Conservation (phyloP, 2,888 invertebrate species). For the Mythimna lalbum region DNA sequence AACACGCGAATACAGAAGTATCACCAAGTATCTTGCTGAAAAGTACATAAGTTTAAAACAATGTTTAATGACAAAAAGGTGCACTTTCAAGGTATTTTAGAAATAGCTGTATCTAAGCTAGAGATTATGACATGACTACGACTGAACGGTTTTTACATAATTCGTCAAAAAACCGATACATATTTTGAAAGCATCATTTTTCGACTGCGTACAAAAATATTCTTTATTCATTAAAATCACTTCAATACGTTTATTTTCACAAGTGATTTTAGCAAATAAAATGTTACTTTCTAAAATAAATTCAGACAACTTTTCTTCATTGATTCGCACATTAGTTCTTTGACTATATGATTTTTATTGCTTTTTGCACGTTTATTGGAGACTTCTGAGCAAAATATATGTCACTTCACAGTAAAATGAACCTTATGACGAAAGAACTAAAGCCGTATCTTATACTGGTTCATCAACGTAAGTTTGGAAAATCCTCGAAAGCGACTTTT, state of each 20-base stretch:
- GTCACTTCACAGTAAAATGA: conserved; percentile 29
- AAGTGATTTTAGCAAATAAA: conserved; percentile 48
- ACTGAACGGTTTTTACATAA: conserved; percentile 24
- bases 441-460: not conserved
- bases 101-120: conserved; percentile 42
- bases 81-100: conserved; percentile 18
- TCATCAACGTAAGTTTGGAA: not conserved
- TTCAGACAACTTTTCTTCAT: conserved; percentile 10
- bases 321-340: conserved; percentile 28
- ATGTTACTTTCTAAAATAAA: conserved; percentile 28
- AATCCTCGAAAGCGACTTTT: not conserved
- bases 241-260: conserved; percentile 3
- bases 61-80: conserved; percentile 24
- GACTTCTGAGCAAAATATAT: conserved; percentile 61
- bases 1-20: not conserved
- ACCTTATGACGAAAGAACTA: conserved; percentile 19
- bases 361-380: conserved; percentile 60
- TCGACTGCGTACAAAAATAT: conserved; percentile 52
- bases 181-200: conserved; percentile 46
- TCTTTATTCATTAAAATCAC: conserved; percentile 49
- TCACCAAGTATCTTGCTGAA: not conserved
- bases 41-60: conserved; percentile 11
- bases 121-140: conserved; percentile 14
- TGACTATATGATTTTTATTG: conserved; percentile 54
- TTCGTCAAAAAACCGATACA: conserved; percentile 31